Evolutionary conservation across 1,140 invertebrate species (phyloP), one percentile per base, ranked within the genome.

Genomic region (Acromyrmex heyeri): DNA sequence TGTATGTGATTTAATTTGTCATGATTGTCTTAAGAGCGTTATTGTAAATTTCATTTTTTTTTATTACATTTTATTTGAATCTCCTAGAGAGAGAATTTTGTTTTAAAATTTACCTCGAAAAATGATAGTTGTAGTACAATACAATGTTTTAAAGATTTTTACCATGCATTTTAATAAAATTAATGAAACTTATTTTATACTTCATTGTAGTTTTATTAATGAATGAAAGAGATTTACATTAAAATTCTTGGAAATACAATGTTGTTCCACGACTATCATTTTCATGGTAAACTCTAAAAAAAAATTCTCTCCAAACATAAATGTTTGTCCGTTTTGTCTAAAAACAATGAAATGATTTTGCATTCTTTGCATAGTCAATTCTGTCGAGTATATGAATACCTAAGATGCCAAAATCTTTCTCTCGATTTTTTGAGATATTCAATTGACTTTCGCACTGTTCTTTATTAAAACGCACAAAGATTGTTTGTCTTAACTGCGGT

Each of bases 371-470:
- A 76, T 61, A 79, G 12, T 14, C 67, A 75, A 90, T 87, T 82
- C 55, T 87, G 65, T 90, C 48, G 34, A 38, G 7, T 7, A 38
- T 85, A 82, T 70, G 69, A 73, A 12, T 83, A 38, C 7, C 34
- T 38, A 50, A 87, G 87, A 90, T 90, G 70, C n/a, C 70, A 69
- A 85, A 79, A 79, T 76, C 88, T 73, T 82, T 61, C 27, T 50
- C 50, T 48, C 72, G 44, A 70, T 30, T 88, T 87, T 88, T 90
- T 72, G 70, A 69, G 65, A 57, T 72, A 57, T 78, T 70, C 65
- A 90, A 44, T 85, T 88, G 86, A 87, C 86, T 88, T 90, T 70
- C 44, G 64, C 59, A 44, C 65, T 86, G 57, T 57, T 90, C 86
- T 90, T 75, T 82, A 90, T 90, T 90, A 90, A 64, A 50, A 73